Evolutionary conservation across 2,797 vertebrate genomes (phyloP).

Genomic region (Allobates femoralis): DNA sequence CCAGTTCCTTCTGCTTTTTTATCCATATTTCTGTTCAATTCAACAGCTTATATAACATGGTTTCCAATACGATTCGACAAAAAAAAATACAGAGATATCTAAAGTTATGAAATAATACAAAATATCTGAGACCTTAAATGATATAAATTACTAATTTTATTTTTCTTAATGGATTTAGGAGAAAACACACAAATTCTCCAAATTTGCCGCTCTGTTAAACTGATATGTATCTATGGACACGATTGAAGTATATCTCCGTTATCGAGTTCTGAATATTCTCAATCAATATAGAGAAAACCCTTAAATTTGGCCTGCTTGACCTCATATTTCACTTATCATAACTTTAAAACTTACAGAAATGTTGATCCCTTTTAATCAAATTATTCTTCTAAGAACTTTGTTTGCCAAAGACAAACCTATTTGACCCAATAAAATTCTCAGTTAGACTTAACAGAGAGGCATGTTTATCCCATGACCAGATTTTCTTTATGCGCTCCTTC

Average conservation of each 20-base stretch:
- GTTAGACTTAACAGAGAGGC: not conserved
- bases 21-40: not conserved
- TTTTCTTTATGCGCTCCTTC: not conserved
- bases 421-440: not conserved
- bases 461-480: not conserved
- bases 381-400: too few species aligned
- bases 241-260: not conserved
- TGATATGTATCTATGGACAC: not conserved
- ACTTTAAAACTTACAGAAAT: slow-evolving; percentile 1
- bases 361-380: not conserved
- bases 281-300: not conserved
- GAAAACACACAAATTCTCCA: slow-evolving; percentile 18
- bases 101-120: too few species aligned
- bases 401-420: not conserved
- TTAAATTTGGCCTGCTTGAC: not conserved
- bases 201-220: not conserved
- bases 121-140: not conserved
- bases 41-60: not conserved
- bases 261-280: not conserved
- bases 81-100: not conserved
- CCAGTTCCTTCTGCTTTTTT: too few species aligned
- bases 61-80: not conserved
- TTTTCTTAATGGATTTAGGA: slow-evolving; percentile 13
- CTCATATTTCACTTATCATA: not conserved
- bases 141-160: slow-evolving; percentile 35